Evolutionary conservation across 2,113 vertebrate genomes (phyloP).

Genomic region (Chlorodrepanis virens): DNA sequence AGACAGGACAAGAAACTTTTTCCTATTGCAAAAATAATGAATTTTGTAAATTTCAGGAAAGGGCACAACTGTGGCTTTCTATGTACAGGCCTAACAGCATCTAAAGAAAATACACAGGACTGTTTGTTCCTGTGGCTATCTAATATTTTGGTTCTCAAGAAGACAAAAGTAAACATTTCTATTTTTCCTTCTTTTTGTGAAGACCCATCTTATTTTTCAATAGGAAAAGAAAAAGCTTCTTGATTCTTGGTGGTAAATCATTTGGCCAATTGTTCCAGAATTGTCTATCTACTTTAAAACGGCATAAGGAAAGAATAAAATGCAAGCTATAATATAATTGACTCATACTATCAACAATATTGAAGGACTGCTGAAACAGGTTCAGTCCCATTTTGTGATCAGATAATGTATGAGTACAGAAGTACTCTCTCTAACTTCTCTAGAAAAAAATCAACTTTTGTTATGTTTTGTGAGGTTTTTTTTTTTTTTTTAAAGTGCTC

Average conservation of each 20-base stretch:
- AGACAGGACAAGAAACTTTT: neutral
- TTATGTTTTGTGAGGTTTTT: neutral
- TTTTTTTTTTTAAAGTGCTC: neutral
- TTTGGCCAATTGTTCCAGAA: neutral
- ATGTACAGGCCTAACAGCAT: fast-evolving
- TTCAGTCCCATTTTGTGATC: neutral
- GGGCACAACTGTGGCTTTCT: neutral
- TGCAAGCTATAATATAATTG: neutral
- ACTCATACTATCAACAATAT: neutral
- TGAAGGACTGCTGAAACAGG: neutral
- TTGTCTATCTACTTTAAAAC: neutral
- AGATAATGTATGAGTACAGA: neutral
- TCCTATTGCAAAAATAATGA: neutral
- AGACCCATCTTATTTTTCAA: neutral
- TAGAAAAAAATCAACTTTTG: neutral
- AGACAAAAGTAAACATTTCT: neutral
- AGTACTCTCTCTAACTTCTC: neutral
- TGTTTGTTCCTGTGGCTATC: neutral
- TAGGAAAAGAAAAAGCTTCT: fast-evolving
- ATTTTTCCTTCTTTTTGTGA: neutral
- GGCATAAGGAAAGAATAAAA: neutral
- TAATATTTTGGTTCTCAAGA: neutral
- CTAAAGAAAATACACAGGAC: neutral
- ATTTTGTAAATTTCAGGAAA: neutral
- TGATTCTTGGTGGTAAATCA: neutral